phyloP scores from a whole-genome alignment of 2,113 vertebrate genomes.

The Tonatia bakeri region DNA sequence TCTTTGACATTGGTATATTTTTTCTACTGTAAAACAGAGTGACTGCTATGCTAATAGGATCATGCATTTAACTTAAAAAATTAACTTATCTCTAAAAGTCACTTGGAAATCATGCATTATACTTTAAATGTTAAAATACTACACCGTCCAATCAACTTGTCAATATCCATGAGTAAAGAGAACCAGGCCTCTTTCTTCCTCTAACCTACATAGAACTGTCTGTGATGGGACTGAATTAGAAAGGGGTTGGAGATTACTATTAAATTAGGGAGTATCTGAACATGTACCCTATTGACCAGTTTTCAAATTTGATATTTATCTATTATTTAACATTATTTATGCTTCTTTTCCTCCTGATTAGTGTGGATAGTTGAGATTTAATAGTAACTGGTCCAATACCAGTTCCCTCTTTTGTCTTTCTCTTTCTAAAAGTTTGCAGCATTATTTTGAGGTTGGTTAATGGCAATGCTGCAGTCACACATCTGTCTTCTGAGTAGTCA shows the following conservation, averaged over 20 bases:
- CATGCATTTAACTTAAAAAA: constrained; percentile 40
- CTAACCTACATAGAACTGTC: neutral
- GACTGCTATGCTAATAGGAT: constrained; percentile 21
- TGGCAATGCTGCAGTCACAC: neutral
- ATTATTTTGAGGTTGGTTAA: constrained; percentile 45
- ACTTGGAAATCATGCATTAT: neutral
- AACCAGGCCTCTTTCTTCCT: neutral
- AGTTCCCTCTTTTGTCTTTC: neutral
- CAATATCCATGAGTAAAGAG: neutral
- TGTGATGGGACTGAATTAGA: neutral
- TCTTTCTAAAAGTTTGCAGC: constrained; percentile 11
- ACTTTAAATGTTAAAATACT: neutral
- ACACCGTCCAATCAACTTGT: neutral
- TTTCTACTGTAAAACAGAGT: constrained; percentile 34
- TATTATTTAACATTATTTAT: constrained; percentile 13
- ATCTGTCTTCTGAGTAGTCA: constrained; percentile 54
- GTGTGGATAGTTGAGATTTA: constrained; percentile 24
- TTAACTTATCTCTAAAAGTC: constrained; percentile 35
- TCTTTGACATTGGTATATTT: constrained; percentile 29
- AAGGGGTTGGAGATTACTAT: neutral
- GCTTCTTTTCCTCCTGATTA: neutral
- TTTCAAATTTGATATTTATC: constrained; percentile 3
- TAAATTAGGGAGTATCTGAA: neutral
- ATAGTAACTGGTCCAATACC: neutral
- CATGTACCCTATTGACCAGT: neutral